Conservation (phyloP, 2,113 vertebrate genomes). For the Danionella cerebrum region DNA sequence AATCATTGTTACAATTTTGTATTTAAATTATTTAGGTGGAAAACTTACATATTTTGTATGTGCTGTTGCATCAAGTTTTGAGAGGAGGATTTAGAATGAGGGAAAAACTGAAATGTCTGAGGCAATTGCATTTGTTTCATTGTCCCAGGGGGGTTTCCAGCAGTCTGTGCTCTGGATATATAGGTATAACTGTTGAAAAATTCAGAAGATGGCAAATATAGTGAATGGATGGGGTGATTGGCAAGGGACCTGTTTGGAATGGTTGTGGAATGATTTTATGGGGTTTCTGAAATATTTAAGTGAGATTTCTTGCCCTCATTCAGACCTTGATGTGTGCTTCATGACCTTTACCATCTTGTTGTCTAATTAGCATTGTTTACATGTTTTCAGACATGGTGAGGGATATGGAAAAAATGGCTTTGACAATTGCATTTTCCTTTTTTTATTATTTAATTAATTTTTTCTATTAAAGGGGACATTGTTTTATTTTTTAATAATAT, state of each 20-base stretch:
- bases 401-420: too few species aligned
- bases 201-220: conserved; percentile 44
- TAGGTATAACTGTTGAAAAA: conserved; percentile 44
- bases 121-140: conserved; percentile 37
- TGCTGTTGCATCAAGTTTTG: not conserved
- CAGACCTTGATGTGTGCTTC: too few species aligned
- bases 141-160: conserved; percentile 36
- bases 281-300: not conserved
- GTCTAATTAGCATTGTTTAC: too few species aligned
- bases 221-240: conserved; percentile 33
- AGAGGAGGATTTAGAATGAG: not conserved
- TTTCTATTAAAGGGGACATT: too few species aligned
- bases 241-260: not conserved
- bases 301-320: not conserved
- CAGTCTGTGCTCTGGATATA: conserved; percentile 32
- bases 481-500: too few species aligned
- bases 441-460: too few species aligned
- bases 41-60: not conserved
- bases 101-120: conserved; percentile 20
- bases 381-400: too few species aligned
- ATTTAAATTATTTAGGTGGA: too few species aligned
- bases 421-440: too few species aligned
- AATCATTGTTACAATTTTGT: too few species aligned
- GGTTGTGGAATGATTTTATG: not conserved
- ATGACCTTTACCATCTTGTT: too few species aligned